Percentiles rank a stretch among this genome's conserved stretches.
phyloP scores from a whole-genome alignment of 1,140 invertebrate species.

The Aphidius ervi region DNA sequence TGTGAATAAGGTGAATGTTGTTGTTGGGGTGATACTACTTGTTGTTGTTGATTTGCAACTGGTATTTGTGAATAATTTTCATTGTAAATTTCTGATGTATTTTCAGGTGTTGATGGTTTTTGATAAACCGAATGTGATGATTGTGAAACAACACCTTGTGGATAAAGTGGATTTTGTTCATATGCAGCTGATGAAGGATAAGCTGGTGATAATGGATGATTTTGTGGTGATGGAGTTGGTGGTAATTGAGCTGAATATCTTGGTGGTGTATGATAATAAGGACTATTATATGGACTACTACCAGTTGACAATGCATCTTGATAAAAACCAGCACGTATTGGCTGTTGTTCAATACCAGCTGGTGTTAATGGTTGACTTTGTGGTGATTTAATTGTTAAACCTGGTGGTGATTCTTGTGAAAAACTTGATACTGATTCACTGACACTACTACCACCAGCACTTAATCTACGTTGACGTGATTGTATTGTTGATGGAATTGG shows the following conservation, averaged over 20 bases:
- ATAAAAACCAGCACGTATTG: conserved; percentile 48
- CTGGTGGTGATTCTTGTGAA: conserved; percentile 48
- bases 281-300: conserved; percentile 50
- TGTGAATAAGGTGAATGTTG: conserved; percentile 34
- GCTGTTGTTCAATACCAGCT: conserved; percentile 34
- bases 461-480: conserved; percentile 40
- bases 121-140: conserved; percentile 36
- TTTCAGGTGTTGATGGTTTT: conserved; percentile 34
- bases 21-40: conserved; percentile 23
- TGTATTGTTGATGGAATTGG: conserved; percentile 4
- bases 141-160: conserved; percentile 30
- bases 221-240: conserved; percentile 49
- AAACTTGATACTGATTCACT: conserved; percentile 51
- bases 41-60: background rate
- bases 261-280: conserved; percentile 49
- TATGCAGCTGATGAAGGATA: conserved; percentile 44
- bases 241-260: conserved; percentile 49
- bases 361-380: conserved; percentile 39
- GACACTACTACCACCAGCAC: conserved; percentile 48
- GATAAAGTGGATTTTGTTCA: conserved; percentile 40
- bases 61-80: conserved; percentile 23
- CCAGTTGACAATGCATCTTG: conserved; percentile 48
- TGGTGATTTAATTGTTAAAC: conserved; percentile 40
- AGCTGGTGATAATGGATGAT: conserved; percentile 46
- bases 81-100: conserved; percentile 28